Evolutionary conservation across 2,888 invertebrate genomes (phyloP).

Genomic region (Patella ulyssiponensis): DNA sequence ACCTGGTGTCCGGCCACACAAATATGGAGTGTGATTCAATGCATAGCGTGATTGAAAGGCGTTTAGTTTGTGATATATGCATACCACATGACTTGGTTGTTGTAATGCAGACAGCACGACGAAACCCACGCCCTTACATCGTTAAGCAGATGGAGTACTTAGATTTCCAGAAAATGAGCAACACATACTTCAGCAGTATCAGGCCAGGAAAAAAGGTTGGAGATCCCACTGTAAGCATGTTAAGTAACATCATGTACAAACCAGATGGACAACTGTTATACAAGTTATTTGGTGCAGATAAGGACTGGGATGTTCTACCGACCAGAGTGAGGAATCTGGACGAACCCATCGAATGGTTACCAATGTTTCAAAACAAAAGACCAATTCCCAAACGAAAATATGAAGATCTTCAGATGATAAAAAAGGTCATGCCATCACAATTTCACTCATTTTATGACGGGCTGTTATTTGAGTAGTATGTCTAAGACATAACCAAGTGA

Average conservation of each 20-base stretch:
- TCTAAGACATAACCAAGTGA: too few relatives aligned
- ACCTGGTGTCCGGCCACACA: neutral
- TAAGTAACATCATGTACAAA: neutral
- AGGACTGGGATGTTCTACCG: neutral
- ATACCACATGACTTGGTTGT: neutral
- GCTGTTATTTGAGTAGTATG: neutral
- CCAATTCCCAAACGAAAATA: neutral
- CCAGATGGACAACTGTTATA: neutral
- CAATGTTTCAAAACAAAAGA: neutral
- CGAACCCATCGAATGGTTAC: neutral
- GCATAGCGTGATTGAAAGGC: neutral
- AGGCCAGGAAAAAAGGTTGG: neutral
- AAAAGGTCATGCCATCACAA: neutral
- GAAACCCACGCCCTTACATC: neutral
- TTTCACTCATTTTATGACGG: neutral
- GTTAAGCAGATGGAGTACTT: neutral
- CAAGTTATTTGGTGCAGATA: neutral
- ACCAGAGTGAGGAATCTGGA: neutral
- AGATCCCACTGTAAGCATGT: neutral
- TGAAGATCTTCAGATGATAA: neutral
- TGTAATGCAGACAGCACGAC: neutral
- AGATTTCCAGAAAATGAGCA: neutral
- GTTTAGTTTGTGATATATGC: neutral
- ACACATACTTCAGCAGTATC: neutral
- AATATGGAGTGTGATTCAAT: neutral